Percentiles rank a stretch among this genome's conserved stretches.
Evolutionary conservation across 2,113 vertebrate genomes (phyloP).

Genomic region (Theristicus caerulescens): DNA sequence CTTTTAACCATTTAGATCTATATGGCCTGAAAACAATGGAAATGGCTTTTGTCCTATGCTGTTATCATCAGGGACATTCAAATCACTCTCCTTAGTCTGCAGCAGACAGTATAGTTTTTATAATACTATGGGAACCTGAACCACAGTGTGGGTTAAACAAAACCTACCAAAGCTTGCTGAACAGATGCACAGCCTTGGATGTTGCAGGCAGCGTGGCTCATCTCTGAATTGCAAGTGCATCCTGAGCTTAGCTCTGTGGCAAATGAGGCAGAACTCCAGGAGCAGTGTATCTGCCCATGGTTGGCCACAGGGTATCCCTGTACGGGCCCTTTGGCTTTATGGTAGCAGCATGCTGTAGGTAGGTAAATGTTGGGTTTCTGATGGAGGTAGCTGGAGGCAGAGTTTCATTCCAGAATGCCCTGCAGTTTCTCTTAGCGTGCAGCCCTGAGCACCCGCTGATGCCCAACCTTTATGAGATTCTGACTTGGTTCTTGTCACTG

Average conservation of each 20-base stretch:
- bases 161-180: background rate
- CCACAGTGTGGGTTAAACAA: background rate
- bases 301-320: accelerated
- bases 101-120: background rate
- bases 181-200: background rate
- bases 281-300: background rate
- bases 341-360: background rate
- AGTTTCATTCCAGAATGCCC: background rate
- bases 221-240: background rate
- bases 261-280: background rate
- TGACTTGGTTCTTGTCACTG: background rate
- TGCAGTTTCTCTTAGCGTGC: background rate
- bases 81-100: background rate
- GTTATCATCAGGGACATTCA: background rate
- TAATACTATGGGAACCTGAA: background rate
- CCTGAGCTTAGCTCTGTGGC: background rate
- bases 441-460: background rate
- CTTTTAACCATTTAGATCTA: background rate
- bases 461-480: background rate
- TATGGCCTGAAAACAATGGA: background rate
- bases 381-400: background rate
- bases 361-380: background rate
- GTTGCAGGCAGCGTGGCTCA: background rate
- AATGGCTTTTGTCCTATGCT: background rate
- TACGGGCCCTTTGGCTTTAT: background rate